A percentile compares a stretch with the other conserved stretches of the same genome.
Evolutionary conservation across 1,140 invertebrate genomes (phyloP).

Genomic region (Neotoxoptera formosana): DNA sequence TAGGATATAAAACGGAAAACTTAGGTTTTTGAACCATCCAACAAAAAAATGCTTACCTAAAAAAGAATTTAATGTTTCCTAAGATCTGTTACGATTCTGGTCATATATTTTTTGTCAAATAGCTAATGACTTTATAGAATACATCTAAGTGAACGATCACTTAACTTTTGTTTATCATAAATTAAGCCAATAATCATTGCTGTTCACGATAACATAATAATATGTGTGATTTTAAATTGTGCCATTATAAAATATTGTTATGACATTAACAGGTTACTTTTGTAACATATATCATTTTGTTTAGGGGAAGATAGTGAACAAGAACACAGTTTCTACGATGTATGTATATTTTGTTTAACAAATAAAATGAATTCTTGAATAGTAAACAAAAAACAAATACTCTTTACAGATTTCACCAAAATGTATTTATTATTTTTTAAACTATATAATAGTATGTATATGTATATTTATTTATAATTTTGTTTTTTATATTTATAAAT

Average conservation of each 20-base stretch:
- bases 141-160: neutral
- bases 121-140: neutral
- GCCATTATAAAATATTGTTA: neutral
- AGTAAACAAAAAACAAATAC: conserved; percentile 8
- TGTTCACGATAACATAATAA: neutral
- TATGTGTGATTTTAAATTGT: neutral
- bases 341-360: conserved; percentile 53
- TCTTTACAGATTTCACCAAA: conserved; percentile 18
- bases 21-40: neutral
- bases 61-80: neutral
- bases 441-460: neutral
- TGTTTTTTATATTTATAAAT: conserved; percentile 22
- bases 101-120: neutral
- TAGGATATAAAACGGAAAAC: too few relatives aligned
- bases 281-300: neutral
- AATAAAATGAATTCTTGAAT: conserved; percentile 12
- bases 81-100: neutral
- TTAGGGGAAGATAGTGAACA: neutral
- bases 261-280: neutral
- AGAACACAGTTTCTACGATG: conserved; percentile 32
- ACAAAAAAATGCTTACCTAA: neutral
- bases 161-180: neutral
- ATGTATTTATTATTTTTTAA: conserved; percentile 17
- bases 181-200: neutral
- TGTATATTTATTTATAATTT: conserved; percentile 28